Conservation (phyloP, 2,113 vertebrate species). For the Saguinus imperator region DNA sequence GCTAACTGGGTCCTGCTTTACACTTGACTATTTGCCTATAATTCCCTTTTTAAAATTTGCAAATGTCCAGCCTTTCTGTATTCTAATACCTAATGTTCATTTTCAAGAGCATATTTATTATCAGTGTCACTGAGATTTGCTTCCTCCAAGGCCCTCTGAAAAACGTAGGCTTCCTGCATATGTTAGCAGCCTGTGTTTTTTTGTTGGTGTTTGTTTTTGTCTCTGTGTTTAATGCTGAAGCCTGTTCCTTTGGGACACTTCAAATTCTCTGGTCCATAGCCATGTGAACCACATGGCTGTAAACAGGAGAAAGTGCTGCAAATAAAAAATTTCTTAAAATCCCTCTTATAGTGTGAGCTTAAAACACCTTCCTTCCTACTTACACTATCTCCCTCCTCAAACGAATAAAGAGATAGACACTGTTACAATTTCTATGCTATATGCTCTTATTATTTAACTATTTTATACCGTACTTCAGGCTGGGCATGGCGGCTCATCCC, state of each 20-base stretch:
- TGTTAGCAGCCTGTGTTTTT: neutral
- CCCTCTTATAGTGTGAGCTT: neutral
- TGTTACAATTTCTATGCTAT: neutral
- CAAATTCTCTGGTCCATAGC: neutral
- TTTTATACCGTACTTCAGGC: neutral
- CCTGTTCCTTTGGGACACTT: neutral
- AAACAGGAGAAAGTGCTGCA: neutral
- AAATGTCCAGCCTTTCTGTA: neutral
- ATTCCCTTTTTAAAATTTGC: constrained; percentile 19
- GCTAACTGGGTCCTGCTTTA: neutral
- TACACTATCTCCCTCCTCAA: neutral
- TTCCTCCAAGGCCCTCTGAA: neutral
- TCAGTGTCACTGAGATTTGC: constrained; percentile 1
- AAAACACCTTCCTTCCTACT: neutral
- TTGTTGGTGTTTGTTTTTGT: neutral
- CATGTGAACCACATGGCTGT: neutral
- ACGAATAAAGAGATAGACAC: neutral
- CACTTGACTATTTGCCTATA: neutral
- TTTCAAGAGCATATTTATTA: constrained; percentile 12
- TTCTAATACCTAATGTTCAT: neutral
- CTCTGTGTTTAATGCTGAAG: neutral
- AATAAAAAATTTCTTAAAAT: neutral
- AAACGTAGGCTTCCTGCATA: neutral
- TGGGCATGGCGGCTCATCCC: too few relatives aligned
- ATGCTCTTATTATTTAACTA: neutral